Conservation (phyloP, 1,140 invertebrate species). For the Drosophila lacertosa region DNA sequence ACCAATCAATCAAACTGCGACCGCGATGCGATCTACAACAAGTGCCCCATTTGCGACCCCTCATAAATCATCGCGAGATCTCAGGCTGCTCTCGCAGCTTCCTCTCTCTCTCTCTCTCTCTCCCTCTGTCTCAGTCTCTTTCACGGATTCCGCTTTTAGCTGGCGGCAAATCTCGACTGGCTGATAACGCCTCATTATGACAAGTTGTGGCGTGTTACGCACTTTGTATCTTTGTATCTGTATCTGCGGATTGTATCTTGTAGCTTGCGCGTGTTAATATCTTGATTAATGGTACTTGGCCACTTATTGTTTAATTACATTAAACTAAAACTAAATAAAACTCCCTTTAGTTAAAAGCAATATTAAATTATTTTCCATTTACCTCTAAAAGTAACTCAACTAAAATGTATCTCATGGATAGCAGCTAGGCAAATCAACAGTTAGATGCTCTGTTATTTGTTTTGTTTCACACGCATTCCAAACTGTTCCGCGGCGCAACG, state of each 20-base stretch:
- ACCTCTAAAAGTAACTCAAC: background rate
- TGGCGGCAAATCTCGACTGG: conserved; percentile 37
- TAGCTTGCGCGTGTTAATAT: conserved; percentile 39
- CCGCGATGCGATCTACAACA: conserved; percentile 66
- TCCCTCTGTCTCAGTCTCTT: background rate
- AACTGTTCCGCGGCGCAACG: conserved; percentile 1
- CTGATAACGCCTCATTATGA: conserved; percentile 58
- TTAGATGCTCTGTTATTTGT: conserved; percentile 60
- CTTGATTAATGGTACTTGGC: conserved; percentile 53
- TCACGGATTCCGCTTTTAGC: background rate
- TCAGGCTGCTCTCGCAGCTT: conserved; percentile 1
- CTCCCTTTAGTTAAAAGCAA: background rate
- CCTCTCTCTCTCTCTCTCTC: background rate
- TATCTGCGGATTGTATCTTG: conserved; percentile 27
- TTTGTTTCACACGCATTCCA: conserved; percentile 55
- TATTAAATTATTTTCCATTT: background rate
- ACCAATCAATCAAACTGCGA: conserved; percentile 71
- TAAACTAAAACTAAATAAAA: no score
- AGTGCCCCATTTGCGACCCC: conserved; percentile 29
- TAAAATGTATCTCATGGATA: conserved; percentile 30
- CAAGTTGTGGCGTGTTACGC: conserved; percentile 61
- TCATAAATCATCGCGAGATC: conserved; percentile 70
- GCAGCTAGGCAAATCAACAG: conserved; percentile 65
- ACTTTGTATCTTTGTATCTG: conserved; percentile 26
- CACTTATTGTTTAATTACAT: no score